Percentiles rank a stretch among this genome's conserved stretches.
These are phyloP conservation scores for Camponotus pennsylvanicus DNA, from an alignment of 1,140 invertebrate genomes.

Conservation along the genomic window DNA sequence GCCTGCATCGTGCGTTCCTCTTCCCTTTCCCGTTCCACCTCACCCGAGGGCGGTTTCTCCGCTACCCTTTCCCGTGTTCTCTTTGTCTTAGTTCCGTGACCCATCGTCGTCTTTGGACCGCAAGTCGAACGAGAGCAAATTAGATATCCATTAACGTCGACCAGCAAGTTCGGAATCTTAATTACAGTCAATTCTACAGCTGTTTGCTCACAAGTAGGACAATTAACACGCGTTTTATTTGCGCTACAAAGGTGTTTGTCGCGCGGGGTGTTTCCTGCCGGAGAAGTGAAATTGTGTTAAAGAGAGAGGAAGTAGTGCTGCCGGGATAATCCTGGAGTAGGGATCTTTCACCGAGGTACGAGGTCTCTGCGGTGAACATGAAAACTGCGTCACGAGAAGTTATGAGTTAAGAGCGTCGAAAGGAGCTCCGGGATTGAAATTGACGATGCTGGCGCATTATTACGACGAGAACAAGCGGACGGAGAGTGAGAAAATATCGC, in stretches of 20 bases:
- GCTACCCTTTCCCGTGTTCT: background rate
- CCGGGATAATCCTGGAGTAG: conserved; percentile 29
- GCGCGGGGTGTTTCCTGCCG: conserved; percentile 22
- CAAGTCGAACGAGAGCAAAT: conserved; percentile 69
- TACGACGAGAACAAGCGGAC: conserved; percentile 4
- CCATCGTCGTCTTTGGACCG: conserved; percentile 1
- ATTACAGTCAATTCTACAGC: conserved; percentile 51
- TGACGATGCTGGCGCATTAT: conserved; percentile 48
- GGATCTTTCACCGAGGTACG: conserved; percentile 13
- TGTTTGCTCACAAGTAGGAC: conserved; percentile 37
- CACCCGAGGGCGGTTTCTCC: background rate
- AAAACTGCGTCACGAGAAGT: conserved; percentile 33
- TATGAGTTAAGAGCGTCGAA: conserved; percentile 61
- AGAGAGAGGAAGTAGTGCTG: background rate
- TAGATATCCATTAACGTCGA: conserved; percentile 73
- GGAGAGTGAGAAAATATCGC: background rate
- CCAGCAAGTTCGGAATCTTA: conserved; percentile 60
- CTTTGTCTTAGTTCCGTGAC: conserved; percentile 57
- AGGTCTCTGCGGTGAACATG: background rate
- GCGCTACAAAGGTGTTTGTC: conserved; percentile 29
- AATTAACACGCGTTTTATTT: conserved; percentile 45
- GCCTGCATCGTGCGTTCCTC: background rate
- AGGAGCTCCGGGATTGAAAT: conserved; percentile 63
- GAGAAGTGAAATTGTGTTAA: background rate
- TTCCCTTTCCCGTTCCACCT: background rate